Evolutionary conservation across 2,113 vertebrate genomes (phyloP).

Genomic region (Tachycineta bicolor): DNA sequence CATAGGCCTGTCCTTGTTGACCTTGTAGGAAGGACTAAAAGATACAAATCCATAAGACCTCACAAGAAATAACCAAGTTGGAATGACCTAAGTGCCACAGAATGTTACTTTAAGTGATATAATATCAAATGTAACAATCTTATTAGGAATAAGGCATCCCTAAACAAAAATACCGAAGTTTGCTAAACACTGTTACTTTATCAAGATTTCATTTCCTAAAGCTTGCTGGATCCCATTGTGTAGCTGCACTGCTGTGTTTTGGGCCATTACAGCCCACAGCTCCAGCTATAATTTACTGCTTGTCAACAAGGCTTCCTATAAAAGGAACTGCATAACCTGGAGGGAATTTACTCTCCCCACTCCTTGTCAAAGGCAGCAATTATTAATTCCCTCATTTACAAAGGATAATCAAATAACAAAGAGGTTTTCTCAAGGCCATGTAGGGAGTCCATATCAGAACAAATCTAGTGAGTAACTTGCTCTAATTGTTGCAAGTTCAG

Average conservation of each 20-base stretch:
- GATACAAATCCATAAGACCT: not conserved
- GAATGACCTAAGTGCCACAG: not conserved
- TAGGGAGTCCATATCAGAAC: conserved; percentile 2
- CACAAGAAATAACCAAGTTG: not conserved
- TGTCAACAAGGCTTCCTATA: not conserved
- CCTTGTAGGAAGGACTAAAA: not conserved
- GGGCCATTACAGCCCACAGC: not conserved
- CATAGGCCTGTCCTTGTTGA: not conserved
- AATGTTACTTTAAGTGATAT: not conserved
- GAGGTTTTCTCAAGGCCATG: conserved; percentile 10
- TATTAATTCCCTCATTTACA: conserved; percentile 42
- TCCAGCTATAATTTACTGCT: conserved; percentile 34
- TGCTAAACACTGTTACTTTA: not conserved
- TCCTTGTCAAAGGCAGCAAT: conserved; percentile 34
- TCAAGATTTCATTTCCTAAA: not conserved
- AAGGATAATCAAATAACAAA: conserved; percentile 40
- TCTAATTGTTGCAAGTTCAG: conserved; percentile 2
- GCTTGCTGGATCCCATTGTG: not conserved
- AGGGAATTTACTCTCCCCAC: conserved; percentile 27
- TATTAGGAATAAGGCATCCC: not conserved
- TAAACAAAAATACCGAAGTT: not conserved
- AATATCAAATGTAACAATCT: not conserved
- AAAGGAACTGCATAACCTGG: conserved; percentile 14
- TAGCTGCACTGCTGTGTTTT: not conserved
- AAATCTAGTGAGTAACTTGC: not conserved